A percentile compares a stretch with the other conserved stretches of the same genome.
These are phyloP conservation scores for Ornithoptera alexandrae DNA, from an alignment of 2,888 invertebrate genomes.

Conservation along the genomic window DNA sequence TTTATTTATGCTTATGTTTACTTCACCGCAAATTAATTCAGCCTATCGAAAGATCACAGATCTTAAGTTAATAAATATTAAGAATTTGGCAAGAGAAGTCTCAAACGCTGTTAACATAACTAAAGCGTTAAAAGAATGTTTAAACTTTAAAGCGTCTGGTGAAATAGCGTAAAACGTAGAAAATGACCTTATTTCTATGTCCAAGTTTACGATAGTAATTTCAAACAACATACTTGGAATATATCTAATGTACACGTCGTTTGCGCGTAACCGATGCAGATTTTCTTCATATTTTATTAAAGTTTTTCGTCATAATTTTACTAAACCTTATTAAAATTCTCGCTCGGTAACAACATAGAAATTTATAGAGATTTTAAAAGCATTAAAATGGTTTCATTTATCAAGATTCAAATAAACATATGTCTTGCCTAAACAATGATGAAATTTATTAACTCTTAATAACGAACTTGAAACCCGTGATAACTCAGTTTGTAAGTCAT, in stretches of 20 bases:
- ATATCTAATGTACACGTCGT: not conserved
- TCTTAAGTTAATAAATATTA: too few species aligned
- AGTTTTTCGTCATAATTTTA: not conserved
- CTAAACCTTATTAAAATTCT: not conserved
- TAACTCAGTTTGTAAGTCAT: too few species aligned
- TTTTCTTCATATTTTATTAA: not conserved
- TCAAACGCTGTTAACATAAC: too few species aligned
- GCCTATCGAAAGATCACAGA: too few species aligned
- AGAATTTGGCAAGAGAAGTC: too few species aligned
- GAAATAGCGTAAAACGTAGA: conserved; percentile 53
- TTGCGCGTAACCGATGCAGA: not conserved
- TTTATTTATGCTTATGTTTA: too few species aligned
- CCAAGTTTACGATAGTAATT: conserved; percentile 5
- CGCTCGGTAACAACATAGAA: not conserved
- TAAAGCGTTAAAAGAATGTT: too few species aligned
- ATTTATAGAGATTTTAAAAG: not conserved
- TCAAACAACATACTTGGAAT: not conserved
- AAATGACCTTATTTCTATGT: conserved; percentile 53
- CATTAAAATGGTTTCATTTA: not conserved
- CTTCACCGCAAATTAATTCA: too few species aligned
- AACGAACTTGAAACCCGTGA: not conserved
- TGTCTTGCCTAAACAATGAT: not conserved
- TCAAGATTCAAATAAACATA: not conserved
- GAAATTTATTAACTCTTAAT: not conserved
- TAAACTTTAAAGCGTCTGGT: conserved; percentile 42